A percentile compares a stretch with the other conserved stretches of the same genome.
Conservation (phyloP, 2,888 invertebrate genomes). For the Pristionchus exspectatus region DNA sequence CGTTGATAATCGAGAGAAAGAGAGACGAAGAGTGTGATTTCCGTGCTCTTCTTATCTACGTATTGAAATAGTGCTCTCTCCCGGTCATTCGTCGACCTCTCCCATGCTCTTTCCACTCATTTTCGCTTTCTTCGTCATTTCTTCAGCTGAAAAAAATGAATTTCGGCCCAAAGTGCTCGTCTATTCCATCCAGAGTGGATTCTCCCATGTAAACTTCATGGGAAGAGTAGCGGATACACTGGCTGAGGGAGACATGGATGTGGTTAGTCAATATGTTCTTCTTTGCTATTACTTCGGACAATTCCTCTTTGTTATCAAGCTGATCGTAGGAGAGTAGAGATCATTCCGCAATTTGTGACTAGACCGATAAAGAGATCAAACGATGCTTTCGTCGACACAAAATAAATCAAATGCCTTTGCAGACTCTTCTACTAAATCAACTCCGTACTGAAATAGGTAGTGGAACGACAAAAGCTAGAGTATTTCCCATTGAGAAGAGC, state of each 20-base stretch:
- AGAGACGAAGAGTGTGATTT: not conserved
- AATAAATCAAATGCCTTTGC: not conserved
- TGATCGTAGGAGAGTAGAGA: not conserved
- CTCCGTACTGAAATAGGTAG: conserved; percentile 3
- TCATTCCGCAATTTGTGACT: no score
- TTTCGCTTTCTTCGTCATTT: not conserved
- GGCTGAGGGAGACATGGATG: conserved; percentile 35
- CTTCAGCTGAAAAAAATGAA: not conserved
- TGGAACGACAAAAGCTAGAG: not conserved
- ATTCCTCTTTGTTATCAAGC: not conserved
- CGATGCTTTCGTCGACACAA: no score
- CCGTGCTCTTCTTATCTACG: not conserved
- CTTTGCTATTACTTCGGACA: no score
- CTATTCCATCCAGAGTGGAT: conserved; percentile 42
- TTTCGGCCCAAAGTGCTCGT: conserved; percentile 25
- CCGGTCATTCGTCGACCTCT: not conserved
- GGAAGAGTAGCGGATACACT: conserved; percentile 40
- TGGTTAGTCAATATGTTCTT: not conserved
- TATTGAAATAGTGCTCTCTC: not conserved
- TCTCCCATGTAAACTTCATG: conserved; percentile 52
- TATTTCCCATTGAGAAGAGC: not conserved
- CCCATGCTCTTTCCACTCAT: not conserved
- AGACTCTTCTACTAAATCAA: conserved; percentile 4
- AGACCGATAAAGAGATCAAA: no score
- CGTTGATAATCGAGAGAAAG: not conserved